Conservation (phyloP, 2,113 vertebrate genomes). For the Pedionomus torquatus region DNA sequence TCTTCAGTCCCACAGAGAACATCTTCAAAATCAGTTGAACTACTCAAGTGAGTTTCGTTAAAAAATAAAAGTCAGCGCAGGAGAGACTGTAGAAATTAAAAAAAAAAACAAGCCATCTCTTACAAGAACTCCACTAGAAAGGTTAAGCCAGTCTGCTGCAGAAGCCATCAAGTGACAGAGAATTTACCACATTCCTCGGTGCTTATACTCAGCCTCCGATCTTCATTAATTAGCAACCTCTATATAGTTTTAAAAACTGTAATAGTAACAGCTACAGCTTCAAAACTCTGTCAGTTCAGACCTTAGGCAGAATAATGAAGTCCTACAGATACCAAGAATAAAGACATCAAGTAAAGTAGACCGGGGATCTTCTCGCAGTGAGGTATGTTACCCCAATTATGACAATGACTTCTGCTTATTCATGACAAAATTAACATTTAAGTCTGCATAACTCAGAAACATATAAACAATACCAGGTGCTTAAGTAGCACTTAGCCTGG, state of each 20-base stretch:
- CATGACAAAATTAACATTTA: neutral
- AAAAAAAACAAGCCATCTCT: neutral
- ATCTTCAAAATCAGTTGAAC: neutral
- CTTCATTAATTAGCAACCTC: neutral
- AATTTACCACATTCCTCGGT: neutral
- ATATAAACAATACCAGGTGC: conserved; percentile 16
- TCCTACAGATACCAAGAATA: neutral
- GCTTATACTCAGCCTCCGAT: neutral
- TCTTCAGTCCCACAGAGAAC: neutral
- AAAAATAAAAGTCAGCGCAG: neutral
- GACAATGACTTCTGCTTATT: neutral
- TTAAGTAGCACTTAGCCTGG: conserved; percentile 19
- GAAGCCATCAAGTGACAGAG: neutral
- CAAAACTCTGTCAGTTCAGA: neutral
- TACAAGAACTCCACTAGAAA: neutral
- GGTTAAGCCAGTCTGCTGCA: neutral
- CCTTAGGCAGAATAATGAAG: neutral
- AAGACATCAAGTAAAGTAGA: neutral
- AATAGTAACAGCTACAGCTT: neutral
- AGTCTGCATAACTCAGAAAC: neutral
- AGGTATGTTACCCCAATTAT: neutral
- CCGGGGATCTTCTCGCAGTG: neutral
- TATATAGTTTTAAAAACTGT: neutral
- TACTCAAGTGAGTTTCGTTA: neutral
- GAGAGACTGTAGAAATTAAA: neutral